These are phyloP conservation scores for Meteorus sp. DNA, from an alignment of 1,140 invertebrate genomes.

Conservation along the genomic window DNA sequence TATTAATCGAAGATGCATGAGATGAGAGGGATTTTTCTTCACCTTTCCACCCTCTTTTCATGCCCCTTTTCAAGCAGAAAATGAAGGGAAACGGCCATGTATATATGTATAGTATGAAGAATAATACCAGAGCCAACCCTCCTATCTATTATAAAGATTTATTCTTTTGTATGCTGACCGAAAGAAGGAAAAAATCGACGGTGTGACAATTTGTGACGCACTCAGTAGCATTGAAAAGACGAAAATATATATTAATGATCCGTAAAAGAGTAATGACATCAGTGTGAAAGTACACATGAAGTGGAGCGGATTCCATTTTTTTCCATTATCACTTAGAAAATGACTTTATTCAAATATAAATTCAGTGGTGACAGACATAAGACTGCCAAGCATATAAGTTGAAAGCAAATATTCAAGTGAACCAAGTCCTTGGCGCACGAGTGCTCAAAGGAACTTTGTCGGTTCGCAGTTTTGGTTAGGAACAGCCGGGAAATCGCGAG, in stretches of 20 bases:
- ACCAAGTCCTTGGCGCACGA: conserved; percentile 1
- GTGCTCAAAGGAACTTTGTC: conserved; percentile 24
- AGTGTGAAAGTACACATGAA: too few relatives aligned
- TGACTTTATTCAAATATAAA: too few relatives aligned
- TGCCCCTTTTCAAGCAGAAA: conserved; percentile 4
- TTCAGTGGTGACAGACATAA: too few relatives aligned
- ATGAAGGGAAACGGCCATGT: not conserved
- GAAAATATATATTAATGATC: too few relatives aligned
- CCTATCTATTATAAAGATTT: conserved; percentile 26
- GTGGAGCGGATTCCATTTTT: too few relatives aligned
- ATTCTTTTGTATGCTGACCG: conserved; percentile 1
- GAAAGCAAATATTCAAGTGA: not conserved
- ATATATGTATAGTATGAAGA: too few relatives aligned
- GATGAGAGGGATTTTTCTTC: not conserved
- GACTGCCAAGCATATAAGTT: not conserved
- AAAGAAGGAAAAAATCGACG: not conserved
- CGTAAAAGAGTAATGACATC: too few relatives aligned
- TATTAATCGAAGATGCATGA: not conserved
- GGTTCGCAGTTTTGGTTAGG: not conserved
- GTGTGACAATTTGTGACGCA: not conserved
- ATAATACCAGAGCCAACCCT: not conserved
- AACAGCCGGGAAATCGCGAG: not conserved
- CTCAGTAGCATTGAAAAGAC: too few relatives aligned
- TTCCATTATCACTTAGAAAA: too few relatives aligned
- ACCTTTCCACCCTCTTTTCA: too few relatives aligned